phyloP scores from a whole-genome alignment of 2,113 vertebrate species.

The Gopherus flavomarginatus region DNA sequence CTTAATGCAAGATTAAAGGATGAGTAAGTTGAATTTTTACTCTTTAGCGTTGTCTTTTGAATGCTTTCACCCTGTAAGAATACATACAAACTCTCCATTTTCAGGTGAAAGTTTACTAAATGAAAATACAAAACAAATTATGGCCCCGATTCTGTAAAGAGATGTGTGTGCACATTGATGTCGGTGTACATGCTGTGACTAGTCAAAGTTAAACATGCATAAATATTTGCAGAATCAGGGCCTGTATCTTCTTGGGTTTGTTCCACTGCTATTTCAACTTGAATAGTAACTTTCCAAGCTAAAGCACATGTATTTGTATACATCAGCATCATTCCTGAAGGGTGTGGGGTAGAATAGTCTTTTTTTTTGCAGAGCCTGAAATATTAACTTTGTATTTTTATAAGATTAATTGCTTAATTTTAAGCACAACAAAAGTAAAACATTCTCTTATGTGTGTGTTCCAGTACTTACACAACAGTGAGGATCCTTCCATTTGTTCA shows the following conservation, averaged over 20 bases:
- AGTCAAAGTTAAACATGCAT: not conserved
- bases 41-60: not conserved
- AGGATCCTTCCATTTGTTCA: not conserved
- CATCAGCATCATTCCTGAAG: not conserved
- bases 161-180: not conserved
- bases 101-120: not conserved
- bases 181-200: not conserved
- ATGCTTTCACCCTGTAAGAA: not conserved
- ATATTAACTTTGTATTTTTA: not conserved
- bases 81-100: not conserved
- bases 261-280: not conserved
- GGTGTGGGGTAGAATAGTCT: not conserved
- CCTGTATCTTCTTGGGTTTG: not conserved
- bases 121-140: not conserved
- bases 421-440: not conserved
- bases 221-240: not conserved
- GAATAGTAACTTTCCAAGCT: not conserved
- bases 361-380: not conserved
- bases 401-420: not conserved
- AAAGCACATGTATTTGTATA: not conserved
- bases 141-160: not conserved
- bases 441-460: not conserved
- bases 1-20: slow-evolving; percentile 97
- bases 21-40: slow-evolving; percentile 79
- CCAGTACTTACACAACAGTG: not conserved